These are phyloP conservation scores for Dynastes grantii DNA, from an alignment of 2,888 invertebrate genomes.

Conservation along the genomic window DNA sequence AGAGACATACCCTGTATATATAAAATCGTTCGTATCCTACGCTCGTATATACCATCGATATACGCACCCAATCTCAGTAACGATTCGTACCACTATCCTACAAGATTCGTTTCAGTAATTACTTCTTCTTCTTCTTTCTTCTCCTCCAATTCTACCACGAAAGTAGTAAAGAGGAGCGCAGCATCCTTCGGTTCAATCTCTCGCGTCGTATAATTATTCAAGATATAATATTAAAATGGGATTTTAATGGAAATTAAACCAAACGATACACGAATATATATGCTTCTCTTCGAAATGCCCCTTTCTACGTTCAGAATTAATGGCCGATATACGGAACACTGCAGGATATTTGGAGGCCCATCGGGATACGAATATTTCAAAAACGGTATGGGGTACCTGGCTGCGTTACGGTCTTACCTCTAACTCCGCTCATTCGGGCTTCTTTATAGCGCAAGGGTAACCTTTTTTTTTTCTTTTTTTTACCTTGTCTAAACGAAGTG, in stretches of 20 bases:
- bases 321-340: conserved; percentile 57
- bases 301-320: conserved; percentile 54
- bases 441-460: conserved; percentile 27
- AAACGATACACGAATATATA: conserved; percentile 42
- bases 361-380: conserved; percentile 51
- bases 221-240: conserved; percentile 56
- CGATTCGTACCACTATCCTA: neutral
- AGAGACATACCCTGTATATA: too few species aligned
- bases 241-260: conserved; percentile 58
- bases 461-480: neutral
- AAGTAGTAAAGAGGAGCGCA: neutral
- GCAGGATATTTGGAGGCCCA: conserved; percentile 54
- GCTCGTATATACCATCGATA: too few species aligned
- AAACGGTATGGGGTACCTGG: conserved; percentile 55
- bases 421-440: neutral
- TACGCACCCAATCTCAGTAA: too few species aligned
- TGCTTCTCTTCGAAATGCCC: conserved; percentile 44
- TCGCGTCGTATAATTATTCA: conserved; percentile 52
- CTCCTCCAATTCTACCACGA: too few species aligned
- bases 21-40: too few species aligned
- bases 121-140: neutral
- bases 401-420: conserved; percentile 22
- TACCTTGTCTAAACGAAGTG: neutral
- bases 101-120: conserved; percentile 22
- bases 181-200: neutral